Evolutionary conservation across 2,888 invertebrate genomes (phyloP), one percentile per base, ranked within the genome.

Genomic region (Hyppa rectilinea): DNA sequence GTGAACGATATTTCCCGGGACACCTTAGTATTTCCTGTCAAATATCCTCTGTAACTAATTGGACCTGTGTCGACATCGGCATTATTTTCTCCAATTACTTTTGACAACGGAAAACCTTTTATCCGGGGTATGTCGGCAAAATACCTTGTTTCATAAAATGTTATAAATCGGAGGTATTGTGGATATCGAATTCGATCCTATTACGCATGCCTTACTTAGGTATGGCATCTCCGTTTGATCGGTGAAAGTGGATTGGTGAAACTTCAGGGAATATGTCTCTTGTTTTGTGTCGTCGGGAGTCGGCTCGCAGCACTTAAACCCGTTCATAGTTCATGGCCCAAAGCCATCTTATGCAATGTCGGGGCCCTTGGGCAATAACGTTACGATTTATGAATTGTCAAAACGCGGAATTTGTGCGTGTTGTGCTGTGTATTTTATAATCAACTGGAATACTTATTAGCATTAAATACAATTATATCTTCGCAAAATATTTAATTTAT

Each of bases 91-190:
- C 12, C 9, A 43, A 50, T 23, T 38, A 53, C 29, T 49, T 52
- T 64, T 72, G 49, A 60, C 10, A 60, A 43, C 26, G 17, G n/a
- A 38, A 40, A 60, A 23, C 36, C 55, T 49, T 79, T 60, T 50
- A 74, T 61, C 7, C 10, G 29, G 20, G n/a, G 2, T 10, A 20
- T 34, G 4, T 40, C 31, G 43, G 20, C 47, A 38, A 73, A 73
- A 66, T 80, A 65, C 58, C 52, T 31, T 47, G 31, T 75, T 75
- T 59, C 67, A 74, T 34, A 59, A 75, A 52, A 58, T n/a, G 78
- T 78, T 58, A 65, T 56, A 68, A 61, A 69, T 77, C 58, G 56
- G 23, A 43, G 36, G 7, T 55, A 40, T 23, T 4, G 5, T 38
- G 45, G 20, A n/a, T 40, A 40, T 20, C 17, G 52, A 58, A 49